A percentile compares a stretch with the other conserved stretches of the same genome.
Evolutionary conservation across 2,888 invertebrate species (phyloP).

Genomic region (Zonitis immaculata): DNA sequence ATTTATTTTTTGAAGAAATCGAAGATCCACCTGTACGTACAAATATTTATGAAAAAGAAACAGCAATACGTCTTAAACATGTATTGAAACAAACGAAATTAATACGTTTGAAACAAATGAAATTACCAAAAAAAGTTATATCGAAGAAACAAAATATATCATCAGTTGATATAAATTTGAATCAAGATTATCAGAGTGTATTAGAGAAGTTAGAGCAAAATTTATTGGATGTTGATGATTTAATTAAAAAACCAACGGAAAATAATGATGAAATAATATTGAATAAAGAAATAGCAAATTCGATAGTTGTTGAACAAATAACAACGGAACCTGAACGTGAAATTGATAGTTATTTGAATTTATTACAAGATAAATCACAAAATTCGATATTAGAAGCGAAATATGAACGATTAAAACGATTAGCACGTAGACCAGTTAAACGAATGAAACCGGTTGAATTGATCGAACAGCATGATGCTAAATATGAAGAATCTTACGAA

Average conservation of each 20-base stretch:
- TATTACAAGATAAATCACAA: conserved; percentile 4
- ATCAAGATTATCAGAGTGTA: conserved; percentile 36
- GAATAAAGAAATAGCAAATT: conserved; percentile 4
- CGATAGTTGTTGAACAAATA: conserved; percentile 3
- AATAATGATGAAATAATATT: background rate
- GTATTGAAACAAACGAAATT: conserved; percentile 62
- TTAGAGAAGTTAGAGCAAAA: conserved; percentile 39
- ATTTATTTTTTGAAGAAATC: conserved; percentile 67
- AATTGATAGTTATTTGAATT: conserved; percentile 9
- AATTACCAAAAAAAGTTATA: conserved; percentile 46
- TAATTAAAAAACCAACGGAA: conserved; percentile 17
- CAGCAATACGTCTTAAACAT: conserved; percentile 57
- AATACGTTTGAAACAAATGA: conserved; percentile 63
- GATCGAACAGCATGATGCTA: conserved; percentile 24
- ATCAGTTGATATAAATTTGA: conserved; percentile 34
- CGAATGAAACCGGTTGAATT: conserved; percentile 25
- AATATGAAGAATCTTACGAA: conserved; percentile 29
- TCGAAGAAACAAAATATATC: conserved; percentile 26
- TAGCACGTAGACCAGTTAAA: conserved; percentile 34
- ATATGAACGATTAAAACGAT: conserved; percentile 33
- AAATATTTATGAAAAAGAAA: conserved; percentile 45
- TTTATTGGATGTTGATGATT: conserved; percentile 36
- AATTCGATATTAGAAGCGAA: conserved; percentile 21
- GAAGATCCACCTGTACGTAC: conserved; percentile 40
- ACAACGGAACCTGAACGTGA: conserved; percentile 15